Conservation (phyloP, 2,113 vertebrate genomes). For the Pygoscelis antarcticus region DNA sequence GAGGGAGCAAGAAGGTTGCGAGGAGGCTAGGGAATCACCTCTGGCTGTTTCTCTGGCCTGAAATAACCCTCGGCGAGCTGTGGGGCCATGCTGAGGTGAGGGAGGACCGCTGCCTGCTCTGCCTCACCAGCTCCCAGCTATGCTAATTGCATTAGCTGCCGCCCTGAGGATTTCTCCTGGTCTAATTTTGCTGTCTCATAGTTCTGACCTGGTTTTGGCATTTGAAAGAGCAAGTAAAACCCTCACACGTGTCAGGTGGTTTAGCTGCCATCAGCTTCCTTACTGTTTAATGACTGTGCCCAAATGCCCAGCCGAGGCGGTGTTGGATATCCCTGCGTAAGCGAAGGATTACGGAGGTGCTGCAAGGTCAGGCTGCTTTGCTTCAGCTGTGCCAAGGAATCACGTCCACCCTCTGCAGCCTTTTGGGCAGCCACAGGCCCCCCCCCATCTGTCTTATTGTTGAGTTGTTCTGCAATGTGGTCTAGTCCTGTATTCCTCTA, state of each 20-base stretch:
- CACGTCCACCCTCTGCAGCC: fast-evolving
- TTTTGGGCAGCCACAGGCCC: neutral
- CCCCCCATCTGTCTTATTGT: neutral
- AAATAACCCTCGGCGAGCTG: neutral
- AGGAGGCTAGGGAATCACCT: neutral
- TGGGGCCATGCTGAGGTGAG: neutral
- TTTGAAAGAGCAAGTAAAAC: constrained; percentile 29
- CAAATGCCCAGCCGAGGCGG: neutral
- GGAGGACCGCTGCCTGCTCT: neutral
- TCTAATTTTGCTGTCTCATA: neutral
- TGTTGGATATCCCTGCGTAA: constrained; percentile 13
- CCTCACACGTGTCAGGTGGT: neutral
- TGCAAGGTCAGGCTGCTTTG: neutral
- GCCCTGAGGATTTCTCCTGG: neutral
- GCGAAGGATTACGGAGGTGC: neutral
- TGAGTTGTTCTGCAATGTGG: neutral
- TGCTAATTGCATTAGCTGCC: neutral
- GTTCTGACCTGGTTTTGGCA: constrained; percentile 35
- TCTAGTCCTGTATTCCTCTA: neutral
- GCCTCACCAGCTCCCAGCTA: neutral
- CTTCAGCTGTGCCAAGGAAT: neutral
- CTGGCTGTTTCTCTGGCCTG: neutral
- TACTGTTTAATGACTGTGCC: neutral
- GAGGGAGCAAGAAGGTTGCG: fast-evolving
- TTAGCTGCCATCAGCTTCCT: neutral